A percentile compares a stretch with the other conserved stretches of the same genome.
phyloP scores from a whole-genome alignment of 2,888 invertebrate genomes.

The Ditula angustiorana region DNA sequence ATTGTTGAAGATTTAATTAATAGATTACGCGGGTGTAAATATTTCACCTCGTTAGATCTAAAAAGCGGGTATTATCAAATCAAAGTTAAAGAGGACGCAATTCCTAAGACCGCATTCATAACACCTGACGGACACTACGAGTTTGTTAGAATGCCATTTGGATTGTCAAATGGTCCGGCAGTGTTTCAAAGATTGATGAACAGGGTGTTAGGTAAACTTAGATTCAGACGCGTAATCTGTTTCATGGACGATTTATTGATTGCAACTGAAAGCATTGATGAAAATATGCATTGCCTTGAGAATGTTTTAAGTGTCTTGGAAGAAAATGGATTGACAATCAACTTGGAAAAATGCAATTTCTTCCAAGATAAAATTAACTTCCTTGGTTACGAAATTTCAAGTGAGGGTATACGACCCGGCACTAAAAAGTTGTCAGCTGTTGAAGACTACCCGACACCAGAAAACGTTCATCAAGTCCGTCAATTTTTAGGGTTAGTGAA shows the following conservation, averaged over 20 bases:
- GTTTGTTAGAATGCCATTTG: too few species aligned
- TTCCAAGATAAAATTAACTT: neutral
- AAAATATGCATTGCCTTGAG: conserved; percentile 8
- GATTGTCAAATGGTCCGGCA: neutral
- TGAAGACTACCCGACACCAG: neutral
- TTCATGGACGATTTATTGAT: conserved; percentile 22
- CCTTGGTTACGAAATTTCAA: conserved; percentile 1
- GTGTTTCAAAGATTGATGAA: conserved; percentile 6
- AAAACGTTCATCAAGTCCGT: conserved; percentile 3
- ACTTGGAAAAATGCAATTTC: conserved; percentile 12
- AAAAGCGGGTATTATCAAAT: too few species aligned
- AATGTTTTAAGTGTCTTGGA: neutral
- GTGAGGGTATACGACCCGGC: neutral
- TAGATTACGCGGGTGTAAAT: conserved; percentile 9
- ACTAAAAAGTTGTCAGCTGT: neutral
- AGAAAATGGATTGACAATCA: conserved; percentile 3
- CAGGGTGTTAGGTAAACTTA: neutral
- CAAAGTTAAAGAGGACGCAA: too few species aligned
- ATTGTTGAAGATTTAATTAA: neutral
- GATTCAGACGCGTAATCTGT: neutral
- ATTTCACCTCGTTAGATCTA: conserved; percentile 11
- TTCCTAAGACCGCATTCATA: too few species aligned
- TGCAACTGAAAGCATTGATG: conserved; percentile 5
- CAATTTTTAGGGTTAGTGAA: conserved; percentile 11
- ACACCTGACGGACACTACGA: too few species aligned